Percentiles rank a stretch among this genome's conserved stretches.
phyloP scores from a whole-genome alignment of 2,797 vertebrate genomes.

The Bradypodion ventrale region DNA sequence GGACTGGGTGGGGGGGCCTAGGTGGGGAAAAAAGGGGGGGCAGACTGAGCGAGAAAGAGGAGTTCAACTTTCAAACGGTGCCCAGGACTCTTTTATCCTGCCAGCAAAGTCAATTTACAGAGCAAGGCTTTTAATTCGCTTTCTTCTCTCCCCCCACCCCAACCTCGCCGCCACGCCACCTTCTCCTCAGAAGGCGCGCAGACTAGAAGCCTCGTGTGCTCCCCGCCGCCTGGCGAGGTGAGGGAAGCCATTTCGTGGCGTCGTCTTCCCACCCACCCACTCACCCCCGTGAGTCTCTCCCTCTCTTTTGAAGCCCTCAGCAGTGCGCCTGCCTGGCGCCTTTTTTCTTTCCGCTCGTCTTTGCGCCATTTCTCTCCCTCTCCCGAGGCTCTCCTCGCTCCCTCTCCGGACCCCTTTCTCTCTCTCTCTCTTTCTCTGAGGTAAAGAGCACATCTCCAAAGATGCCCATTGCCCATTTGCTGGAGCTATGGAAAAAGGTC shows the following conservation, averaged over 20 bases:
- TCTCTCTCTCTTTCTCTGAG: neutral
- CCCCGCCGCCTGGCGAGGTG: neutral
- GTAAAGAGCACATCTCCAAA: constrained; percentile 44
- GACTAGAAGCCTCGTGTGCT: constrained; percentile 21
- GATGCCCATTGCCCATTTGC: constrained; percentile 79
- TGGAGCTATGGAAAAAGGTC: constrained; percentile 80
- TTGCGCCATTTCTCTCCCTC: too few relatives aligned
- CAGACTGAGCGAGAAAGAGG: neutral
- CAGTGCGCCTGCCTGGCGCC: too few relatives aligned
- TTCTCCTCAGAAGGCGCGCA: neutral
- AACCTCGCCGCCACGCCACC: neutral
- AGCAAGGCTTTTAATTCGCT: neutral
- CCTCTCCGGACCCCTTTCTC: neutral
- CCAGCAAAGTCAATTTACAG: neutral
- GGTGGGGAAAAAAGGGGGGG: too few relatives aligned
- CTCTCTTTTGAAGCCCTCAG: too few relatives aligned
- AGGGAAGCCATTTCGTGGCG: neutral
- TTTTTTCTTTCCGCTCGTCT: accelerated
- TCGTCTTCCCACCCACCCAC: too few relatives aligned
- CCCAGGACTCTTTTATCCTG: neutral
- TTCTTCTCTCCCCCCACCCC: neutral
- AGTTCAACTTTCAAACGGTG: neutral
- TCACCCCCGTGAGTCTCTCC: neutral
- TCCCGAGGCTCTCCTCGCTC: neutral
- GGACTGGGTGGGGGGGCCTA: too few relatives aligned